These are phyloP conservation scores for Seriola dumerili DNA, from an alignment of 2,113 vertebrate species.

Conservation along the genomic window DNA sequence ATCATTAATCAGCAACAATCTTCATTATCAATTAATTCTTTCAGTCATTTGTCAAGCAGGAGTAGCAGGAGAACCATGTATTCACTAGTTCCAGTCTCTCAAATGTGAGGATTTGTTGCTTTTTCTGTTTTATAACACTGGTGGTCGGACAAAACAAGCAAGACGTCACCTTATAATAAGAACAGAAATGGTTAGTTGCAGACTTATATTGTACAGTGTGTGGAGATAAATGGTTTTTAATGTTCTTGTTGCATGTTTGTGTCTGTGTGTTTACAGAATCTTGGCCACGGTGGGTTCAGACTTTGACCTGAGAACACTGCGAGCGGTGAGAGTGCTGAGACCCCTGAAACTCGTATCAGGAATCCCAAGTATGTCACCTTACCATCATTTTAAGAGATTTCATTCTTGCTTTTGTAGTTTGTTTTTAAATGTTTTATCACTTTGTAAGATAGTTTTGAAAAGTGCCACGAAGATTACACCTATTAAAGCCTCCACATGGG, in stretches of 20 bases:
- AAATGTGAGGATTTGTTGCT: too few relatives aligned
- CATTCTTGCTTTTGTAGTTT: background rate
- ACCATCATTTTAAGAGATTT: background rate
- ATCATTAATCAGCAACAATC: background rate
- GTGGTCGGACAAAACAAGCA: too few relatives aligned
- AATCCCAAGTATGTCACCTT: slow-evolving; percentile 92
- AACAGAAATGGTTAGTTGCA: background rate
- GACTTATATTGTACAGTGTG: background rate
- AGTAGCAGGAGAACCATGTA: too few relatives aligned
- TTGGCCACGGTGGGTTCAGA: slow-evolving; percentile 93
- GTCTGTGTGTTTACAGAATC: slow-evolving; percentile 85
- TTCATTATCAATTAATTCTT: background rate
- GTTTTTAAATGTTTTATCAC: background rate
- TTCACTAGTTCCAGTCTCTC: too few relatives aligned
- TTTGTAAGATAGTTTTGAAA: background rate
- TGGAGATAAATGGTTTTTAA: background rate
- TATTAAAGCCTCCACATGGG: too few relatives aligned
- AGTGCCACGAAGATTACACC: too few relatives aligned
- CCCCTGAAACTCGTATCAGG: slow-evolving; percentile 97
- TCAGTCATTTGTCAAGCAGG: too few relatives aligned
- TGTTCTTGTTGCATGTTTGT: background rate
- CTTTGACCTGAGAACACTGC: slow-evolving; percentile 94
- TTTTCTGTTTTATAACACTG: too few relatives aligned
- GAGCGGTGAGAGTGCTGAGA: slow-evolving; percentile 93
- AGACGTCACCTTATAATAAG: too few relatives aligned